Conservation (phyloP, 2,797 vertebrate species). For the Neopelma chrysocephalum region DNA sequence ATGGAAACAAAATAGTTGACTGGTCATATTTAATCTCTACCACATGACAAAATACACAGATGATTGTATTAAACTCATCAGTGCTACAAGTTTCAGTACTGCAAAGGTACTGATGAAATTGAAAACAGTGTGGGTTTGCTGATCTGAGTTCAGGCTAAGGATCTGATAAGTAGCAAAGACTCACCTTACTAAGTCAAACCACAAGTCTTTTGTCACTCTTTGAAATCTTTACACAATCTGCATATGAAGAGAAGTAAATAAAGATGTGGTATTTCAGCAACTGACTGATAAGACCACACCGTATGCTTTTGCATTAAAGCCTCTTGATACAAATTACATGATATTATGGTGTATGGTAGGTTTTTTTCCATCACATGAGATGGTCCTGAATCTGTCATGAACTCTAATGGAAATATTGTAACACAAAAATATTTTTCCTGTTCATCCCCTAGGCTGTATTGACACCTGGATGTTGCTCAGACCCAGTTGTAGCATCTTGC, state of each 20-base stretch:
- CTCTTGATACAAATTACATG: neutral
- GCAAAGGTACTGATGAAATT: neutral
- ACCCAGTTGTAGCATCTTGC: neutral
- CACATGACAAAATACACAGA: neutral
- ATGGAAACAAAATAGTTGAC: neutral
- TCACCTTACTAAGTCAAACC: neutral
- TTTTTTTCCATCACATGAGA: neutral
- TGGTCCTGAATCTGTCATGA: neutral
- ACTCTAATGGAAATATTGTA: neutral
- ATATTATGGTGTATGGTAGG: neutral
- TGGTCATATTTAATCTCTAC: slow-evolving; percentile 1
- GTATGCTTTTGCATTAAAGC: neutral
- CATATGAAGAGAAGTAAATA: neutral
- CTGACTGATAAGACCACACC: neutral
- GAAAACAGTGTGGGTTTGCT: neutral
- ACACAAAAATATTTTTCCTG: neutral
- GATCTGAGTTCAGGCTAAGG: neutral
- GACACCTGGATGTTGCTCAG: neutral
- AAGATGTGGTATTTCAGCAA: neutral
- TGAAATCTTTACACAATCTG: neutral
- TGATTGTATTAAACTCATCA: neutral
- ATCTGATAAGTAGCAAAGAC: neutral
- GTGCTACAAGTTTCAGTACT: neutral
- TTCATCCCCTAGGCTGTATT: no score
- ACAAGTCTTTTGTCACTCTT: neutral